phyloP scores from a whole-genome alignment of 2,113 vertebrate genomes.

The Ranitomeya variabilis region DNA sequence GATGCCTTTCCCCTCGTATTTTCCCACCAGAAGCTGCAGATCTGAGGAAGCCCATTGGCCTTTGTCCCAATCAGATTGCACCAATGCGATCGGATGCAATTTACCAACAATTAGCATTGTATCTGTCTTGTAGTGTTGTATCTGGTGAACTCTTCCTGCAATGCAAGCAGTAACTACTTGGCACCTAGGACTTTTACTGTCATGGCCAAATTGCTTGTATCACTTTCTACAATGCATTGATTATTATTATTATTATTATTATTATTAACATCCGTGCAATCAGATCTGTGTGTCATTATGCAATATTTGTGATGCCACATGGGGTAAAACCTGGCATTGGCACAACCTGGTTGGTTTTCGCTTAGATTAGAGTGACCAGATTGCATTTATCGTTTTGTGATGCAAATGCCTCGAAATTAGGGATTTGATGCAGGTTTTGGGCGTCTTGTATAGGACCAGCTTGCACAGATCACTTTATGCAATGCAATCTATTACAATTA shows the following conservation, averaged over 20 bases:
- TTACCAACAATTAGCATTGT: not conserved
- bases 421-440: no score
- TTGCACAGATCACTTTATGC: not conserved
- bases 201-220: not conserved
- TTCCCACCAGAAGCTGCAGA: not conserved
- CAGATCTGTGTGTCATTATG: not conserved
- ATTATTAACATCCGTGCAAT: not conserved
- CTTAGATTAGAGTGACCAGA: not conserved
- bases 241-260: not conserved
- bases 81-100: not conserved
- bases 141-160: not conserved
- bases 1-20: not conserved
- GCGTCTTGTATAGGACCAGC: not conserved
- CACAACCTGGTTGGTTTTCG: not conserved
- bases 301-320: not conserved
- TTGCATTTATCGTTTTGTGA: not conserved
- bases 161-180: not conserved
- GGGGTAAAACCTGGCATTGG: not conserved
- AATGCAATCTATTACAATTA: not conserved
- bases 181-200: not conserved
- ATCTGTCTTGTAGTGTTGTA: not conserved
- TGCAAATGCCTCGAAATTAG: not conserved
- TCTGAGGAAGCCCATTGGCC: not conserved
- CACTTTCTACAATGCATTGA: not conserved
- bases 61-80: not conserved